phyloP scores from a whole-genome alignment of 2,888 invertebrate genomes.

The Harmothoe impar region DNA sequence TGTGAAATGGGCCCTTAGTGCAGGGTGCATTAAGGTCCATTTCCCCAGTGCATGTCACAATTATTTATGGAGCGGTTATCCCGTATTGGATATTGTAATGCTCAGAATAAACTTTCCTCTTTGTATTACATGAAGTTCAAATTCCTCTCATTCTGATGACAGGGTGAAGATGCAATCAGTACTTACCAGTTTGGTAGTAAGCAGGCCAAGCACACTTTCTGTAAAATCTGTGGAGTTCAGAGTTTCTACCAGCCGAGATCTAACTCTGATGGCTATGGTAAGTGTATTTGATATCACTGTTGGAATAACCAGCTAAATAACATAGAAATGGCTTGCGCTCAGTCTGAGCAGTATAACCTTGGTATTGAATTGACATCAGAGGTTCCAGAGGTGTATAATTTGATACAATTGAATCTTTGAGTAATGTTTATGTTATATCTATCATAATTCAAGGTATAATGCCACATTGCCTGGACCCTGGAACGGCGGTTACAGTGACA shows the following conservation, averaged over 20 bases:
- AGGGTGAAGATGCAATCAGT: conserved; percentile 83
- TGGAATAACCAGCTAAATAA: too few relatives aligned
- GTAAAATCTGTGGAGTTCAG: conserved; percentile 85
- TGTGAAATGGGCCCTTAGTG: too few relatives aligned
- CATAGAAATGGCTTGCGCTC: too few relatives aligned
- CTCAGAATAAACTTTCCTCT: too few relatives aligned
- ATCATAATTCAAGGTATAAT: conserved; percentile 81
- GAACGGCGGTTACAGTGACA: conserved; percentile 78
- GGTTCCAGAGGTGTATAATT: conserved; percentile 44
- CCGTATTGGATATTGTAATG: too few relatives aligned
- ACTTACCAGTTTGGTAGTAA: conserved; percentile 84
- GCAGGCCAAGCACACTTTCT: conserved; percentile 84
- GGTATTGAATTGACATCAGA: too few relatives aligned
- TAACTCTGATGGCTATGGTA: conserved; percentile 85
- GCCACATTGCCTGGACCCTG: conserved; percentile 82
- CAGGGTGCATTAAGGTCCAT: too few relatives aligned
- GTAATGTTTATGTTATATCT: not conserved
- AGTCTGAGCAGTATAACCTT: too few relatives aligned
- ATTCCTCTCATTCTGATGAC: not conserved
- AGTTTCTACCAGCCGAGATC: conserved; percentile 85
- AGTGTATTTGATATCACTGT: too few relatives aligned
- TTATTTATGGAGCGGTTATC: too few relatives aligned
- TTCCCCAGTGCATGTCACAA: too few relatives aligned
- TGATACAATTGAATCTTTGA: not conserved
- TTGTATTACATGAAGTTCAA: too few relatives aligned